Evolutionary conservation across 2,797 vertebrate genomes (phyloP), one percentile per base, ranked within the genome.

Genomic region (Phyllotis vaccarum): DNA sequence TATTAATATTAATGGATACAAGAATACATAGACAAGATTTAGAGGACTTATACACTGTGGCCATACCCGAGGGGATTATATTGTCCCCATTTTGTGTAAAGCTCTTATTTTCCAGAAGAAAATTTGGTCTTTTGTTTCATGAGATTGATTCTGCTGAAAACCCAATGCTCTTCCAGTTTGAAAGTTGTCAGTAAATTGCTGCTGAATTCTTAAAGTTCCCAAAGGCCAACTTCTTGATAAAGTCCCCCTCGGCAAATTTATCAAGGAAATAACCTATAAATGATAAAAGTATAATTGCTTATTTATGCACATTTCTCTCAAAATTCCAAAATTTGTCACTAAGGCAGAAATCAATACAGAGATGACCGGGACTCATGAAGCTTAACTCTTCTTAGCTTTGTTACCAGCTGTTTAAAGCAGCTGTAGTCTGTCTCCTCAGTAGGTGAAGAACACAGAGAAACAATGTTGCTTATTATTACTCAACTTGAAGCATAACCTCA

Each of bases 381-480:
- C 43, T 17, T 54, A 75, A 75, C 62, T 70, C 76, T 87, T 70
- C 76, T 87, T 60, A 58, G 24, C 75, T 95, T 80, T 90, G 76
- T 91, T 76, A 78, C 27, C 75, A 89, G 74, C 66, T 96, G 90
- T 79, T 54, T 91, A 43, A 8, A 75, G 37, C 76, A 90, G 70
- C 86, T 83, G 22, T 0, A 43, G 16, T 16, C 17, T 80, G 49
- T 89, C 43, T 56, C 52, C 54, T 19, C 54, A 54, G 12, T 89
- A 40, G 40, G 2, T 90, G 43, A 40, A 93, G 8, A 12, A 79
- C 13, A 72, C 56, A 76, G 60, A 76, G 76, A 78, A 86, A 43
- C 7, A 79, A 89, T 37, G 7, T 14, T 68, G 22, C 56, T 81
- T 72, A 52, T 87, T 78, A 52, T 87, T 68, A 54, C 9, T 90